Conservation (phyloP, 2,113 vertebrate species). For the Pongo abelii region DNA sequence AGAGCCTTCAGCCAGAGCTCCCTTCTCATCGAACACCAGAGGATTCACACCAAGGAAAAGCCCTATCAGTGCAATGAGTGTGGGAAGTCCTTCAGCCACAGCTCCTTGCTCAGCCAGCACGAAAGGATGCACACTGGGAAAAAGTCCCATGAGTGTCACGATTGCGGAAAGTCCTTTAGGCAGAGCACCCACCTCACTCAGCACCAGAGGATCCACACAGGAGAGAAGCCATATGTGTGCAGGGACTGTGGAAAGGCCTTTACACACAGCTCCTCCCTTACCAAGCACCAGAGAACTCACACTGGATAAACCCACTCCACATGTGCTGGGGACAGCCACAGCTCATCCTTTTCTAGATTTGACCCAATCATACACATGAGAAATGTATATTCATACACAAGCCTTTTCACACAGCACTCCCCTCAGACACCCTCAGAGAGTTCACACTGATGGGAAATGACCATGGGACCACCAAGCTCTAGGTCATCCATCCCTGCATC, state of each 20-base stretch:
- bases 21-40: conserved; percentile 55
- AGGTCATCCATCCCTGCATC: neutral
- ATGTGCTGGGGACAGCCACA: neutral
- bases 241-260: conserved; percentile 44
- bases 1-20: conserved; percentile 62
- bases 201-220: conserved; percentile 55
- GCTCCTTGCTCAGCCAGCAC: conserved; percentile 28
- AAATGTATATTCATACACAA: neutral
- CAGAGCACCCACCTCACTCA: conserved; percentile 52
- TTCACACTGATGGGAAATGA: neutral
- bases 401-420: neutral
- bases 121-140: conserved; percentile 46
- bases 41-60: conserved; percentile 60
- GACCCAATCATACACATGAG: neutral
- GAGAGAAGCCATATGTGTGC: conserved; percentile 13
- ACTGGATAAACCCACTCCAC: neutral
- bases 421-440: neutral
- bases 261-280: conserved; percentile 46
- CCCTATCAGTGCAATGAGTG: neutral
- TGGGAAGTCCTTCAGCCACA: conserved; percentile 61
- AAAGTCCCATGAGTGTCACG: neutral
- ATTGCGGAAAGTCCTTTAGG: conserved; percentile 43
- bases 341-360: neutral
- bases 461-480: neutral
- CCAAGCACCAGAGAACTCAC: conserved; percentile 60